These are phyloP conservation scores for Ramphastos sulfuratus DNA, from an alignment of 2,113 vertebrate species.

Conservation along the genomic window DNA sequence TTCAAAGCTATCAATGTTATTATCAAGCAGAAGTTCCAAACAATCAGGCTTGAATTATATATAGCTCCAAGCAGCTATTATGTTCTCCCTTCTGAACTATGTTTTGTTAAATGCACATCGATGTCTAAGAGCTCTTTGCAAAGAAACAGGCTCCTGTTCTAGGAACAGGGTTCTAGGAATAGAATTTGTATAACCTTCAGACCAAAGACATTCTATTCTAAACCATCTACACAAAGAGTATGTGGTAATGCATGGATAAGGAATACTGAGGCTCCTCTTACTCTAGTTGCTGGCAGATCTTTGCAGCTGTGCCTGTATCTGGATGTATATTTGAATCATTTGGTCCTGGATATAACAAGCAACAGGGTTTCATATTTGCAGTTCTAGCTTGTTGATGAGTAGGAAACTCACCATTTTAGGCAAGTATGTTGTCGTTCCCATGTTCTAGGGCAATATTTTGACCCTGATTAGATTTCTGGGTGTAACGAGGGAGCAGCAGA, in stretches of 20 bases:
- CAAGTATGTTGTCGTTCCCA: neutral
- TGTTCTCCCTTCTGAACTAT: neutral
- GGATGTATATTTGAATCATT: neutral
- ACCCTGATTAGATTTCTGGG: neutral
- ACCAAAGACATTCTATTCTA: neutral
- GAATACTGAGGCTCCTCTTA: neutral
- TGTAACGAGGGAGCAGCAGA: neutral
- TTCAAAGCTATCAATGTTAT: neutral
- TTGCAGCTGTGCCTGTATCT: neutral
- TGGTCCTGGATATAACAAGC: neutral
- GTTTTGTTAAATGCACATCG: neutral
- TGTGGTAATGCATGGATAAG: neutral
- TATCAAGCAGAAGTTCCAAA: neutral
- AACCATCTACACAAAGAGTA: neutral
- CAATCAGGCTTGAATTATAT: neutral
- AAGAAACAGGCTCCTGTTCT: neutral
- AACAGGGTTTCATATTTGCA: fast-evolving
- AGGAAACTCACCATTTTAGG: neutral
- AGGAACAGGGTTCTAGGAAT: neutral
- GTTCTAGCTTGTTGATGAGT: neutral
- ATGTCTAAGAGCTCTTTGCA: neutral
- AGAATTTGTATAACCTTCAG: neutral
- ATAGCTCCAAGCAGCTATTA: neutral
- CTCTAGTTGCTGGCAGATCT: neutral
- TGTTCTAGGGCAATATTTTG: neutral